Evolutionary conservation across 2,797 vertebrate species (phyloP).

Genomic region (Sciurus vulgaris): DNA sequence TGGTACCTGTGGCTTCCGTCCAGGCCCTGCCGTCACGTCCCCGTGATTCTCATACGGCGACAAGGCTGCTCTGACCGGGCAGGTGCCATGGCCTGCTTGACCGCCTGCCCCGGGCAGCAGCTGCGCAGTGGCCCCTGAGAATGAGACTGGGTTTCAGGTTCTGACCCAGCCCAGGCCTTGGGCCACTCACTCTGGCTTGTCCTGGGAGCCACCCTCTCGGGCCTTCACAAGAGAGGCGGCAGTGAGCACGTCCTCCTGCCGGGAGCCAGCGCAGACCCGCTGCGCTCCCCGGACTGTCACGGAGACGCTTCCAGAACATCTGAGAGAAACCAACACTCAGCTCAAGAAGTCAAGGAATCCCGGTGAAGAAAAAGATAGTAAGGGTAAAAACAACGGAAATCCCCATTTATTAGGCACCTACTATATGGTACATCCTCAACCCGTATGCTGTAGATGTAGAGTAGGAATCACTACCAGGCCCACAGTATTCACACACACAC

Average conservation of each 20-base stretch:
- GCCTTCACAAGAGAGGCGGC: not conserved
- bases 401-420: not conserved
- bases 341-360: not conserved
- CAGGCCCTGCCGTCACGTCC: not conserved
- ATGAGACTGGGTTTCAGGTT: not conserved
- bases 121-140: not conserved
- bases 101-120: not conserved
- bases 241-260: not conserved
- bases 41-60: not conserved
- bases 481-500: too few relatives aligned
- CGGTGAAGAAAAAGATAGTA: not conserved
- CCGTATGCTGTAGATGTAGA: not conserved
- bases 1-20: not conserved
- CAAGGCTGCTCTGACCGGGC: not conserved
- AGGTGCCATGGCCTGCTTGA: too few relatives aligned
- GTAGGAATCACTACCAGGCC: not conserved
- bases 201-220: too few relatives aligned
- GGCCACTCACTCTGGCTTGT: not conserved
- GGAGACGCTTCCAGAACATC: not conserved
- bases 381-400: not conserved
- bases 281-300: not conserved
- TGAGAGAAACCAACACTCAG: not conserved
- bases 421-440: not conserved
- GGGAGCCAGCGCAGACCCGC: not conserved
- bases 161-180: not conserved